phyloP scores from a whole-genome alignment of 2,888 invertebrate species.

The Oscheius myriophilus region DNA sequence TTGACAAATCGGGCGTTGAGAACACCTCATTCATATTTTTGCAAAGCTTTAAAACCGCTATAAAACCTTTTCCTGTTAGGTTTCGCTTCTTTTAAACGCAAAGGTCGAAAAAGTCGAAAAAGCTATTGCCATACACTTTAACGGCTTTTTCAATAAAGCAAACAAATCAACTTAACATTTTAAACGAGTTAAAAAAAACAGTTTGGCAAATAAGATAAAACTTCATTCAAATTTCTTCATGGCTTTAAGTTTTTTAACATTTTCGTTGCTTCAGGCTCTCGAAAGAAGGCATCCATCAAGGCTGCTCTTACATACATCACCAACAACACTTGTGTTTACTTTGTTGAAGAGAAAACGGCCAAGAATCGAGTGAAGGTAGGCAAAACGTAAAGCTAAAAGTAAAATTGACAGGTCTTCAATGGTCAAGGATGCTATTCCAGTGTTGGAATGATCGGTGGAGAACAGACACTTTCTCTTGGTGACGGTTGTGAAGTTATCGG shows the following conservation, averaged over 20 bases:
- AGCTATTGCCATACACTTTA: no score
- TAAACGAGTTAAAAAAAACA: no score
- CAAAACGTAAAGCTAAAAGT: no score
- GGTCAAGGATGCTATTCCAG: slow-evolving; percentile 47
- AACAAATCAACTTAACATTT: not conserved
- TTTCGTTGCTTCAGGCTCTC: slow-evolving; percentile 20
- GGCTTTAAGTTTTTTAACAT: not conserved
- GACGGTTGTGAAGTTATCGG: slow-evolving; percentile 43
- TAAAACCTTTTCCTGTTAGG: no score
- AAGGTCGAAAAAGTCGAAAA: no score
- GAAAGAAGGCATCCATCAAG: slow-evolving; percentile 28
- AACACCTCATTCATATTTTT: no score
- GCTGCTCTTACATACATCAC: slow-evolving; percentile 32
- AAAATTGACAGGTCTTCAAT: slow-evolving; percentile 32
- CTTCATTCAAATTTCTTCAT: no score
- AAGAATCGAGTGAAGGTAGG: slow-evolving; percentile 40
- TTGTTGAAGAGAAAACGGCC: slow-evolving; percentile 33
- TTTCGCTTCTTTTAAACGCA: no score
- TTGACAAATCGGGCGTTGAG: no score
- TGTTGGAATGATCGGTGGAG: slow-evolving; percentile 46
- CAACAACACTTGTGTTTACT: slow-evolving; percentile 37
- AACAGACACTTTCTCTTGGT: slow-evolving; percentile 44
- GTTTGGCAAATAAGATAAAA: no score
- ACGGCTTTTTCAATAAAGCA: no score
- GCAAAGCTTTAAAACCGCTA: no score